phyloP scores from a whole-genome alignment of 2,888 invertebrate species.

The Peribatodes rhomboidaria region DNA sequence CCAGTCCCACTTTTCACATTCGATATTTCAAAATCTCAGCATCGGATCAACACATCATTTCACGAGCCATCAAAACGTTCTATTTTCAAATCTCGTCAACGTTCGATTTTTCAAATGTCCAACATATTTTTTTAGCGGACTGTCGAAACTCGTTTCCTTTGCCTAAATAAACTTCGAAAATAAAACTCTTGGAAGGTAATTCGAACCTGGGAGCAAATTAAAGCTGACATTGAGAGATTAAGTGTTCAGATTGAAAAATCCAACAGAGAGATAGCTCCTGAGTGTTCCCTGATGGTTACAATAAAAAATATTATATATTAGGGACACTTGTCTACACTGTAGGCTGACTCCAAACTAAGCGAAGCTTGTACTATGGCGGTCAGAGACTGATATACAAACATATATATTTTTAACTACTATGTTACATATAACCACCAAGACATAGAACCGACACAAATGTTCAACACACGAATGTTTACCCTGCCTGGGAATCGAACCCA shows the following conservation, averaged over 20 bases:
- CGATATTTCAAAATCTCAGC: conserved; percentile 25
- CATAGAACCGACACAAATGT: neutral
- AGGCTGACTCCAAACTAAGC: no score
- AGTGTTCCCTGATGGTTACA: neutral
- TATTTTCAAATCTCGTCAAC: conserved; percentile 39
- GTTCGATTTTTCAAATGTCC: conserved; percentile 53
- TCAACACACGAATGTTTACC: no score
- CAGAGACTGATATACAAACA: no score
- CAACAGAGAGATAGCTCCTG: neutral
- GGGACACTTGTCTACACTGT: no score
- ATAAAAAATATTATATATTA: no score
- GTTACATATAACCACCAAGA: no score
- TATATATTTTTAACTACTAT: no score
- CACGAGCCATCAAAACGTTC: conserved; percentile 34
- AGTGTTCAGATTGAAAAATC: conserved; percentile 49
- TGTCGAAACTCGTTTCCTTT: conserved; percentile 80
- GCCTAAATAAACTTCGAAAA: conserved; percentile 72
- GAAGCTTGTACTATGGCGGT: no score
- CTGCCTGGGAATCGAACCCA: no score
- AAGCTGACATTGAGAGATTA: conserved; percentile 86
- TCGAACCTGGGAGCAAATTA: conserved; percentile 82
- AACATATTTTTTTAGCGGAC: conserved; percentile 62
- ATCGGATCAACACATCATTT: conserved; percentile 32
- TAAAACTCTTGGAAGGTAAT: conserved; percentile 83
- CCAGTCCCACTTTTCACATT: conserved; percentile 3